Evolutionary conservation across 2,113 vertebrate species (phyloP), one percentile per base, ranked within the genome.

Genomic region (Rhombomys opimus): DNA sequence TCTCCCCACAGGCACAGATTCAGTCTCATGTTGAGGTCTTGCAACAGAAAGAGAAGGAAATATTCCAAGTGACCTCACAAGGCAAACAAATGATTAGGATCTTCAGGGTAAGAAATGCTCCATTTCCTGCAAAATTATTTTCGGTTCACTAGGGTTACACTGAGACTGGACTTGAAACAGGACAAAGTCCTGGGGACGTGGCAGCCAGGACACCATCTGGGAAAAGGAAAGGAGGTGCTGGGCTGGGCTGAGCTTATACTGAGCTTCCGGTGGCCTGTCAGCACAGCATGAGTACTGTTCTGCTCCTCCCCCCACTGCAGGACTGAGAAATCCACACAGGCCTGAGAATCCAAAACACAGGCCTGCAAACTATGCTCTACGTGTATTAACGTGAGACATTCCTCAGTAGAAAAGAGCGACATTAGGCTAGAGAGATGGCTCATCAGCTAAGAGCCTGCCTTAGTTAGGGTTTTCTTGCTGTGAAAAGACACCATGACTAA

Each of bases 81-180:
- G 73, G 57, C 0, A 32, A 92, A 70, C 14, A 68, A 15, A 57
- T 2, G 32, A 61, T 57, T 14, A 0, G 0, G 0, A 15, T 12
- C 57, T 96, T 85, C 57, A 22, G 0, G 65, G 87, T 93, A 61
- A 95, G 95, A 88, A 78, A 65, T 46, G 30, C 17, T 76, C 46
- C 59, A 35, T 67, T 14, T 46, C 25, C 41, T 68, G 41, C 84
- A 91, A 67, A 86, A 23, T 30, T 10, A 30, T 35, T 46, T 63
- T 8, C 27, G 54, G 20, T 35, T 25, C 68, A 35, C 57, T 27
- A 50, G 32, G 61, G 41, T 18, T 11, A 65, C 38, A 5, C 22
- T 23, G 22, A 73, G 6, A 72, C 20, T 38, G 18, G 35, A 72
- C 35, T 38, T 72, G 35, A 18, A 38, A 25, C 22, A 46, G 50